These are phyloP conservation scores for Acrobasis repandana DNA, from an alignment of 2,888 invertebrate species.

Conservation along the genomic window DNA sequence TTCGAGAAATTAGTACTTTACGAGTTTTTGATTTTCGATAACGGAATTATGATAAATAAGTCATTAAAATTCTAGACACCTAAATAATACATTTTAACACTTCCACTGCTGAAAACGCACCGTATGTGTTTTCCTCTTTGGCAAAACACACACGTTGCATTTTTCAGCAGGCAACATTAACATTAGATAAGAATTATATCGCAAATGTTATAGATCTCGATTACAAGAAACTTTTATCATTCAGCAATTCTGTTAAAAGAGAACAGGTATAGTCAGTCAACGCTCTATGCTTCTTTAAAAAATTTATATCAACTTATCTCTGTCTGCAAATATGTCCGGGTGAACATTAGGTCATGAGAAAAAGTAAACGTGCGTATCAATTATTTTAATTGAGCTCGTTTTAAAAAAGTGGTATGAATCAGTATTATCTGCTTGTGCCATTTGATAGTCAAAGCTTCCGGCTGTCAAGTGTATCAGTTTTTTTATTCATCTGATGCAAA, in stretches of 20 bases:
- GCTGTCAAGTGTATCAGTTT: background rate
- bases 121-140: no score
- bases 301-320: background rate
- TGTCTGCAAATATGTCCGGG: background rate
- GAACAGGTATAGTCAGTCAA: background rate
- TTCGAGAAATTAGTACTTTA: no score
- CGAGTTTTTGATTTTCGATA: no score
- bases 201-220: slow-evolving; percentile 2
- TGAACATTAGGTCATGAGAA: background rate
- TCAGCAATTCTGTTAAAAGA: background rate
- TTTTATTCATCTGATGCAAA: no score
- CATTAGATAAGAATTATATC: background rate
- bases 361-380: background rate
- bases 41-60: no score
- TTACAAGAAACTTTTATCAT: slow-evolving; percentile 1
- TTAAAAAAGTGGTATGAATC: background rate
- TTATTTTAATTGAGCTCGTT: background rate
- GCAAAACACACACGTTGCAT: no score
- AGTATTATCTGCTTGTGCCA: background rate
- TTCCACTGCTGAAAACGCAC: no score
- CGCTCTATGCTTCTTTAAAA: background rate
- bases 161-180: no score
- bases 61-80: no score
- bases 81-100: no score
- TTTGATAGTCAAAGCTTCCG: background rate